Evolutionary conservation across 2,113 vertebrate species (phyloP).

Genomic region (Rhinoderma darwinii): DNA sequence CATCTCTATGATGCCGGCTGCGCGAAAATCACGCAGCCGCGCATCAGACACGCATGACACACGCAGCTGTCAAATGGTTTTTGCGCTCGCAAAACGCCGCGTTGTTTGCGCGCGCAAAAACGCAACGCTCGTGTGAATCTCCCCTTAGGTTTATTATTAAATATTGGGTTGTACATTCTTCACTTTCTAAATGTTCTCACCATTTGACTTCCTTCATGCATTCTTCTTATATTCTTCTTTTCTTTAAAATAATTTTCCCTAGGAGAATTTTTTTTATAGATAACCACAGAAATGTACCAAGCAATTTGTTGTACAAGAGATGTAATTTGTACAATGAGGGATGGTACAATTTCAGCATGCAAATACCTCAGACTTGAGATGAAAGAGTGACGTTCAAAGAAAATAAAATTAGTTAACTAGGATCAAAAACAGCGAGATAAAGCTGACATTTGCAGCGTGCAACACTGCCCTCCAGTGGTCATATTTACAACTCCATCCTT

Average conservation of each 20-base stretch:
- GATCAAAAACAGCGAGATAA: conserved; percentile 37
- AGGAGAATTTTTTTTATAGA: conserved; percentile 51
- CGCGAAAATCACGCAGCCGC: no score
- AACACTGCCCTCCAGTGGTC: conserved; percentile 77
- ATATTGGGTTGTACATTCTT: background rate
- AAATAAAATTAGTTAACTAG: conserved; percentile 61
- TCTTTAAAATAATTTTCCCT: conserved; percentile 37
- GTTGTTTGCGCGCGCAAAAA: no score
- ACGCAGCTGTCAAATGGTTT: no score
- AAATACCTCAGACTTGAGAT: conserved; percentile 64
- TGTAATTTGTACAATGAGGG: conserved; percentile 58
- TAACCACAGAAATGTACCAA: conserved; percentile 51
- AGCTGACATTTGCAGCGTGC: conserved; percentile 64
- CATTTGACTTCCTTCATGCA: background rate
- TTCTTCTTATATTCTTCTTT: conserved; percentile 17
- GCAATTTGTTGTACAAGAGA: conserved; percentile 58
- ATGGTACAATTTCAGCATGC: conserved; percentile 56
- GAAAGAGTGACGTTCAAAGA: conserved; percentile 69
- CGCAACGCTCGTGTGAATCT: no score
- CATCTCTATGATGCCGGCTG: no score
- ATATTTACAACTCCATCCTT: conserved; percentile 57
- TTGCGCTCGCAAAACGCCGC: no score
- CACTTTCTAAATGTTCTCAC: background rate
- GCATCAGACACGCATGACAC: no score
- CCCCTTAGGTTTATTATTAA: background rate